Conservation (phyloP, 1,140 invertebrate species). For the Trachymyrmex cornetzi region DNA sequence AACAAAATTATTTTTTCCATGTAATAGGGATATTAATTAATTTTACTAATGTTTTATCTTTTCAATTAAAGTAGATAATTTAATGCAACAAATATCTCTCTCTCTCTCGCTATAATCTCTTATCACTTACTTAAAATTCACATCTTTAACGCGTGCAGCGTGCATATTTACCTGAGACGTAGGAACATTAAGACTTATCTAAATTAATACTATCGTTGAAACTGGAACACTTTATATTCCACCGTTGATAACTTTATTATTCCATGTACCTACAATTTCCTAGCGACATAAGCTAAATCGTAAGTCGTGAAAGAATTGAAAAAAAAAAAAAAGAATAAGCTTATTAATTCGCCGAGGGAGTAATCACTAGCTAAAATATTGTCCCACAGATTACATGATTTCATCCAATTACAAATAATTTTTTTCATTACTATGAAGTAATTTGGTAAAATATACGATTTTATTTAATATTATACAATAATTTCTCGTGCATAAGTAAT, state of each 20-base stretch:
- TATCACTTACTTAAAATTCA: neutral
- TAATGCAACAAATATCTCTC: neutral
- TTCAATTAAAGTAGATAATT: neutral
- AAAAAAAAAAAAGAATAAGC: neutral
- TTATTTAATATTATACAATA: no score
- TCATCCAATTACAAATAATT: no score
- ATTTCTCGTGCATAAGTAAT: no score
- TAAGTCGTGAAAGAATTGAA: constrained; percentile 3
- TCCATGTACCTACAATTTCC: constrained; percentile 5
- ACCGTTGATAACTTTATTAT: constrained; percentile 39
- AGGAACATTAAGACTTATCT: neutral
- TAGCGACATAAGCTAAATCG: neutral
- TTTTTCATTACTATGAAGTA: no score
- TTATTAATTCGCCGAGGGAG: no score
- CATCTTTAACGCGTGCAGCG: neutral
- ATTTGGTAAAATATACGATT: no score
- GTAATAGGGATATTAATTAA: neutral
- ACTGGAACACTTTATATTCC: constrained; percentile 15
- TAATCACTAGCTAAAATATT: no score
- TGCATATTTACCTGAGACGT: constrained; percentile 20
- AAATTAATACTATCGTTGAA: constrained; percentile 22
- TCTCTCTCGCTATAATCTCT: constrained; percentile 5
- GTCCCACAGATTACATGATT: no score
- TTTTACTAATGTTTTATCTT: neutral
- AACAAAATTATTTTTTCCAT: no score